Conservation (phyloP, 2,113 vertebrate species). For the Ellobius talpinus region DNA sequence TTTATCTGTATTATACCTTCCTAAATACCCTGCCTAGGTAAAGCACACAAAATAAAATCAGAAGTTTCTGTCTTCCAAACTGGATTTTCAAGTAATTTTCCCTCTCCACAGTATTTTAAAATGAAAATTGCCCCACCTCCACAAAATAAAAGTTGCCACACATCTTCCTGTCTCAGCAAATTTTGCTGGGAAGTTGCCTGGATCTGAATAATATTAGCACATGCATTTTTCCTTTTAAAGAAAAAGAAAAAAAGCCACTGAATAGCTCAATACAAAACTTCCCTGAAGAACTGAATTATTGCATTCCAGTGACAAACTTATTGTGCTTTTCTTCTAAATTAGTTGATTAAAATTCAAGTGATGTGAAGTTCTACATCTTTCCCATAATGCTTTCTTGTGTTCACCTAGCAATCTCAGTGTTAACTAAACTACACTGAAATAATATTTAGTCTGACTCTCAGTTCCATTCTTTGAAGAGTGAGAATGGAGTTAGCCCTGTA, state of each 20-base stretch:
- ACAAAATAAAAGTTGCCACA: constrained; percentile 61
- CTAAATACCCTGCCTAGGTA: background rate
- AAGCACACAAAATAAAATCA: background rate
- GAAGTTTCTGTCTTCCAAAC: constrained; percentile 16
- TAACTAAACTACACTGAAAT: background rate
- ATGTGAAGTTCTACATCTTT: background rate
- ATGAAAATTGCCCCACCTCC: constrained; percentile 56
- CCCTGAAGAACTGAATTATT: constrained; percentile 34
- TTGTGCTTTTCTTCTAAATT: constrained; percentile 34
- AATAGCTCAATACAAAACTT: constrained; percentile 63
- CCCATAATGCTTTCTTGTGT: background rate
- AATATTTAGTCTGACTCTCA: background rate
- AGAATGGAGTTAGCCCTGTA: background rate
- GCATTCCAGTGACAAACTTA: constrained; percentile 43
- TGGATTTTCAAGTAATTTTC: constrained; percentile 49
- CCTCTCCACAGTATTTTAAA: background rate
- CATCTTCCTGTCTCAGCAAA: constrained; percentile 66
- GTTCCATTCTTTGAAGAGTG: background rate
- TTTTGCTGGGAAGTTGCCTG: constrained; percentile 64
- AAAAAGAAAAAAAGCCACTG: background rate
- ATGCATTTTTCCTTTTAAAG: constrained; percentile 52
- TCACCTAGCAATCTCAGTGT: background rate
- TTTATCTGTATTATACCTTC: background rate
- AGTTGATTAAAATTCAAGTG: constrained; percentile 53
- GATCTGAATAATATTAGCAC: constrained; percentile 56